These are phyloP conservation scores for Griposia aprilina DNA, from an alignment of 2,888 invertebrate genomes.

Conservation along the genomic window DNA sequence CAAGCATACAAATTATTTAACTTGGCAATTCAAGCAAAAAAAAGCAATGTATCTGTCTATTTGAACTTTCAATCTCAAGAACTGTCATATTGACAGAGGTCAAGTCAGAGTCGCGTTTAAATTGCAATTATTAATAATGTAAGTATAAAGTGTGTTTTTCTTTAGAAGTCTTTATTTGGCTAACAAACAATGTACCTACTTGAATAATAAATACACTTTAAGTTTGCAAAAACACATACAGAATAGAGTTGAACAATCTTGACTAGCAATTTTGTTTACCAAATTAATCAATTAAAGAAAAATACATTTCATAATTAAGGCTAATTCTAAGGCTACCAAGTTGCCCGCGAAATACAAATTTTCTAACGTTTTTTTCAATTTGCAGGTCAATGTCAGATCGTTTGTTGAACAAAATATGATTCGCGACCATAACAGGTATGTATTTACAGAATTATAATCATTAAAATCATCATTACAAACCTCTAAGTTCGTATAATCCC, in stretches of 20 bases:
- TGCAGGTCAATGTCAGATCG: too few relatives aligned
- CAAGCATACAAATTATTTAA: conserved; percentile 65
- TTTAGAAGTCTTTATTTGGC: background rate
- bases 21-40: conserved; percentile 50
- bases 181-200: conserved; percentile 7
- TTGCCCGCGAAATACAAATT: too few relatives aligned
- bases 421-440: too few relatives aligned
- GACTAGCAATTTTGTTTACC: background rate
- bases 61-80: conserved; percentile 26
- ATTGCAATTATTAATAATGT: background rate
- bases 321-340: too few relatives aligned
- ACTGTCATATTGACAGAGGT: conserved; percentile 21
- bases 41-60: background rate
- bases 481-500: too few relatives aligned
- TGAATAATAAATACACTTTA: background rate
- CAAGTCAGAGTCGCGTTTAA: conserved; percentile 62
- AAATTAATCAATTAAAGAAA: conserved; percentile 27
- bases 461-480: too few relatives aligned
- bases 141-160: background rate
- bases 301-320: conserved; percentile 43
- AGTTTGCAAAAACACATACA: background rate
- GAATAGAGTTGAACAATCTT: background rate
- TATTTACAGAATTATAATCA: too few relatives aligned
- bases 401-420: too few relatives aligned
- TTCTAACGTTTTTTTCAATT: too few relatives aligned